Conservation (phyloP, 2,113 vertebrate genomes). For the Tympanuchus pallidicinctus region DNA sequence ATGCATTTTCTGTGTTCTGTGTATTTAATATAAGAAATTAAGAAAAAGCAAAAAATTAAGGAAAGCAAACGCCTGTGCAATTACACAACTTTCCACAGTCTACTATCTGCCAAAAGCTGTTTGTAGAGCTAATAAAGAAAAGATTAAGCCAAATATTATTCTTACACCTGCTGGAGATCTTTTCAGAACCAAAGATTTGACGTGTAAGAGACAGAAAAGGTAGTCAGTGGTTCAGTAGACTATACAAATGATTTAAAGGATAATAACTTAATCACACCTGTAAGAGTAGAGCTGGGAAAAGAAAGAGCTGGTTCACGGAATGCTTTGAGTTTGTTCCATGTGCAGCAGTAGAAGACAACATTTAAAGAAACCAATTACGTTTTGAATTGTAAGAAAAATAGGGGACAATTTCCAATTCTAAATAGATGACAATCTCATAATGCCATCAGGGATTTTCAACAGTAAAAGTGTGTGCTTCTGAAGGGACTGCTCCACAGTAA, state of each 20-base stretch:
- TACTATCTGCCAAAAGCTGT: neutral
- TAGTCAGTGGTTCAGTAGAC: neutral
- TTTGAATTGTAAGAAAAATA: neutral
- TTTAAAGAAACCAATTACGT: neutral
- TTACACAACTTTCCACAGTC: neutral
- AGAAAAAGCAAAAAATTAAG: neutral
- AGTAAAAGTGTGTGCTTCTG: neutral
- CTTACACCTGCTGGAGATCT: neutral
- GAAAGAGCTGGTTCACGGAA: neutral
- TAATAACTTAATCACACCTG: neutral
- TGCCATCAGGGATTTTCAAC: neutral
- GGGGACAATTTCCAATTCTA: neutral
- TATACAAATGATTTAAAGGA: neutral
- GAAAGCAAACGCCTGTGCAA: neutral
- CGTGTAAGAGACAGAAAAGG: neutral
- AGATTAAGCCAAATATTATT: neutral
- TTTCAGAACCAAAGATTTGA: neutral
- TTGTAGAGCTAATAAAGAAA: neutral
- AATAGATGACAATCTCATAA: neutral
- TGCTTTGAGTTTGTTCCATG: neutral
- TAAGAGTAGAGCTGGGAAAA: neutral
- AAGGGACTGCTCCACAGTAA: neutral
- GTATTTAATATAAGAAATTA: neutral
- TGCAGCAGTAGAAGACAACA: neutral
- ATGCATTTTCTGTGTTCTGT: neutral